A percentile compares a stretch with the other conserved stretches of the same genome.
phyloP scores from a whole-genome alignment of 2,888 invertebrate genomes.

The Cinara cedri region DNA sequence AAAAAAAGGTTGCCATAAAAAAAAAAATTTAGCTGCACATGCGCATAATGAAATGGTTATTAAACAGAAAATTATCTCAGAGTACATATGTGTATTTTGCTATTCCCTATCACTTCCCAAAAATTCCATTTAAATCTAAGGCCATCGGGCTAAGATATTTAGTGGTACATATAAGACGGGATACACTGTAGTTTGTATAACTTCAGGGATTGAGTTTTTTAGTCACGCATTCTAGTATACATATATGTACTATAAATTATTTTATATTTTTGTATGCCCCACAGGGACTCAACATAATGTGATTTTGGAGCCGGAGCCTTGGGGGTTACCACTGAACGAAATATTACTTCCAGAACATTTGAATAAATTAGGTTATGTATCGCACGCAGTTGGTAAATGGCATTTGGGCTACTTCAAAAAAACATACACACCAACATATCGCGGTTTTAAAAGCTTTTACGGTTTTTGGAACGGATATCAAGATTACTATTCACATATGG shows the following conservation, averaged over 20 bases:
- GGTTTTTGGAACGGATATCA: slow-evolving; percentile 85
- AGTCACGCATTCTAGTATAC: too few species aligned
- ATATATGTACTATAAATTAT: not conserved
- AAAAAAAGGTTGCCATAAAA: too few species aligned
- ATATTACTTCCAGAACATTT: slow-evolving; percentile 66
- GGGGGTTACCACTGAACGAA: slow-evolving; percentile 66
- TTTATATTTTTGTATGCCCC: not conserved
- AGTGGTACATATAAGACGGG: too few species aligned
- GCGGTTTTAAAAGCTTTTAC: slow-evolving; percentile 82
- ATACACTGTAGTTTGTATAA: too few species aligned
- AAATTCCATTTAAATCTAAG: too few species aligned
- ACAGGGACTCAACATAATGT: slow-evolving; percentile 67
- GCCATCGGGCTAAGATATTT: too few species aligned
- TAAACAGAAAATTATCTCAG: too few species aligned
- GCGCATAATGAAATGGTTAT: too few species aligned
- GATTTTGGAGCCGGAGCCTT: slow-evolving; percentile 65
- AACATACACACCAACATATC: slow-evolving; percentile 71
- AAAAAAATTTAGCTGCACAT: too few species aligned
- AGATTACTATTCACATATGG: slow-evolving; percentile 77
- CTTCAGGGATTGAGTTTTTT: too few species aligned
- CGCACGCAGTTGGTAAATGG: slow-evolving; percentile 68
- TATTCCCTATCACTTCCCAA: too few species aligned
- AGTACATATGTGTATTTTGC: too few species aligned
- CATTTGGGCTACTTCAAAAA: slow-evolving; percentile 65
- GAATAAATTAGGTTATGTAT: slow-evolving; percentile 65